These are phyloP conservation scores for Cygnus olor DNA, from an alignment of 2,797 vertebrate species.

Conservation along the genomic window DNA sequence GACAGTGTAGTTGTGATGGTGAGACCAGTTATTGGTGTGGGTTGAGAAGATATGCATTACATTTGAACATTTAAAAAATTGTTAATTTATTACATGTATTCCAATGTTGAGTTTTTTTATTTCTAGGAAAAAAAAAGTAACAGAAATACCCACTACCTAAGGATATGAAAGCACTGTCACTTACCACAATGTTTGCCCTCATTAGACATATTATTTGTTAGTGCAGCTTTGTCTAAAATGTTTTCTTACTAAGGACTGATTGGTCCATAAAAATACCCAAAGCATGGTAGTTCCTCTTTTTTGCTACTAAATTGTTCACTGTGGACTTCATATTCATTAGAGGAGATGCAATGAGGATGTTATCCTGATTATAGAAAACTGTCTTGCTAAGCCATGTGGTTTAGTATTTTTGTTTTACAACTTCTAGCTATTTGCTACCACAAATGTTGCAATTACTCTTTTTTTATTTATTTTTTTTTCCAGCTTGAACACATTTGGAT, in stretches of 20 bases:
- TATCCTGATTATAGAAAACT: background rate
- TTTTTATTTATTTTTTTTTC: background rate
- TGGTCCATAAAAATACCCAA: background rate
- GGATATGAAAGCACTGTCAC: background rate
- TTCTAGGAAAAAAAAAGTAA: background rate
- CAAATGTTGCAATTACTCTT: background rate
- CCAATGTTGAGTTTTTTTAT: background rate
- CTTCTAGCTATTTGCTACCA: background rate
- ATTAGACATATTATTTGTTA: background rate
- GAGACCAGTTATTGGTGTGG: background rate
- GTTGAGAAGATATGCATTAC: background rate
- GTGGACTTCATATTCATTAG: background rate
- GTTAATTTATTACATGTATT: background rate
- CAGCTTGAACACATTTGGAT: background rate
- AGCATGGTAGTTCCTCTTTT: background rate
- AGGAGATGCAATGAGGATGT: background rate
- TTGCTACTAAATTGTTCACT: background rate
- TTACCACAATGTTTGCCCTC: background rate
- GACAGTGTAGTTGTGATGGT: background rate
- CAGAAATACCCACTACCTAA: background rate
- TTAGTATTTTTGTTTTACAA: conserved; percentile 2
- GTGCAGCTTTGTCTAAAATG: background rate
- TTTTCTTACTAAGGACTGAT: background rate
- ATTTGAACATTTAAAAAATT: background rate
- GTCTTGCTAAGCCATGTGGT: background rate